A percentile compares a stretch with the other conserved stretches of the same genome.
phyloP scores from a whole-genome alignment of 2,888 invertebrate species.

The Augiades crinisus region DNA sequence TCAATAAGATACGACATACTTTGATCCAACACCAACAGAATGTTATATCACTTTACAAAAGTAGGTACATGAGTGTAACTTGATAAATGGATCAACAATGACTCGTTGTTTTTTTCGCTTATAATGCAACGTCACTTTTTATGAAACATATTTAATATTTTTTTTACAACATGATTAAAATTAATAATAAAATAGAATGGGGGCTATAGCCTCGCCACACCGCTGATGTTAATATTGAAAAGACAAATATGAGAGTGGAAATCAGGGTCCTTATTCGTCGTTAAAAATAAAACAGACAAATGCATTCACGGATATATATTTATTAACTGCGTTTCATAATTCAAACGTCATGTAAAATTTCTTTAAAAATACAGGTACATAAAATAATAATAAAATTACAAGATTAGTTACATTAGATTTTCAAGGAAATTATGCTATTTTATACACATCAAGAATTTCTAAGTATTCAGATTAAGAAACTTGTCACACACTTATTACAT shows the following conservation, averaged over 20 bases:
- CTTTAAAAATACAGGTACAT: slow-evolving; percentile 1
- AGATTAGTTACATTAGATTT: not conserved
- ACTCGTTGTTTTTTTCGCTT: no score
- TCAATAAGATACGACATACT: slow-evolving; percentile 14
- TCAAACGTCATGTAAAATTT: slow-evolving; percentile 2
- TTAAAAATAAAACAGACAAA: not conserved
- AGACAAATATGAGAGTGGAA: no score
- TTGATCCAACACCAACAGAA: slow-evolving; percentile 6
- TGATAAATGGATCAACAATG: not conserved
- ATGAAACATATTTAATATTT: no score
- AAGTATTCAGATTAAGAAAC: not conserved
- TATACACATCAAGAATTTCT: no score
- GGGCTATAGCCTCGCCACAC: no score
- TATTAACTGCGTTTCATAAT: not conserved
- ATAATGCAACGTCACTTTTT: no score
- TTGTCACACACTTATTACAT: not conserved
- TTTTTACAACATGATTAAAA: no score
- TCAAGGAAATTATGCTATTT: not conserved
- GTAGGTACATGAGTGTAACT: not conserved
- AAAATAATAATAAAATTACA: not conserved
- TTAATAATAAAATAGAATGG: no score
- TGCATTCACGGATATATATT: slow-evolving; percentile 4
- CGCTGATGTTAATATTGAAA: no score
- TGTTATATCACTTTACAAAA: not conserved
- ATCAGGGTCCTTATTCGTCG: no score